Base-by-base conservation (phyloP, 2,888 invertebrate genomes). In the Phymatocera aterrima region DNA sequence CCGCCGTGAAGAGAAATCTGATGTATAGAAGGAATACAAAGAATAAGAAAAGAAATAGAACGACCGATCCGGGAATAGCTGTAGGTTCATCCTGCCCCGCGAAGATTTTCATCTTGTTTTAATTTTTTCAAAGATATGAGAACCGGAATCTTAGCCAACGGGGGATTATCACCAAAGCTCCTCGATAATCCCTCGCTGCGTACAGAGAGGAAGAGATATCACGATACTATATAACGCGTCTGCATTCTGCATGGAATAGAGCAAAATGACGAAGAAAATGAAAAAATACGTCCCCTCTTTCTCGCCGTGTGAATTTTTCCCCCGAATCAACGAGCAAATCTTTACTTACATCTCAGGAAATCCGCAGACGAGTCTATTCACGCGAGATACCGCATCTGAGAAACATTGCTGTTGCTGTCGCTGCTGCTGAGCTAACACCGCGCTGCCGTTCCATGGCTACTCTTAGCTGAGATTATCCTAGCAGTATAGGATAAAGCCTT, bases 261-360 rank as follows among this genome's bases (percentile, higher is more conserved):
- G 12, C 1, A 37, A 31, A 60, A 31, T 12, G 15, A 31, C n/a
- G 6, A 8, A 61, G 6, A 61, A 18, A 43, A 21, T 15, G 40
- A 40, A 24, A 10, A 28, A 24, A 40, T 2, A 28, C 28, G 46
- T 64, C 40, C 43, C 68, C 43, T 68, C 21, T 28, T 43, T 68
- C 68, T 21, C 46, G 40, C 24, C 12, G 43, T 28, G 21, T 46
- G 68, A 68, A 68, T 68, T 28, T 68, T 21, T 43, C 18, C 61
- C 37, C 61, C n/a, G 24, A 64, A n/a, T n/a, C n/a, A n/a, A 1
- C 43, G 28, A 24, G 43, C 46, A 34, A 72, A 37, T 34, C 72
- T 48, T 72, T 72, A 72, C 72, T 72, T 48, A 72, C 72, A 72
- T 72, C 51, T 72, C 34, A 15, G n/a, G 51, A 72, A 72, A 72